Evolutionary conservation across 2,888 invertebrate genomes (phyloP).

Genomic region (Andrena bicolor): DNA sequence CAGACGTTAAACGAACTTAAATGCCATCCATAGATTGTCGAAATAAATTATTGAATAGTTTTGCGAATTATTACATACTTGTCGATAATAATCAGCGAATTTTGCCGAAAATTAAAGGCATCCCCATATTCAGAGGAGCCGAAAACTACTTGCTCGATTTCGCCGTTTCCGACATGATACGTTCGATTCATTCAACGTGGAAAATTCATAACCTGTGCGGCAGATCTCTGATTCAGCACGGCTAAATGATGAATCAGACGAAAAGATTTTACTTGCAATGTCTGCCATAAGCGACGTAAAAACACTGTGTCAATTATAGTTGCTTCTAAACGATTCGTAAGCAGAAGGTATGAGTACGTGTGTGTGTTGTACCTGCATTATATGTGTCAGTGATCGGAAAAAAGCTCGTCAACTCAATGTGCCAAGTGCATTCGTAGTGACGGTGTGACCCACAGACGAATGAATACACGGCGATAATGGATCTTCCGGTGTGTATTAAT

Average conservation of each 20-base stretch:
- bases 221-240: not conserved
- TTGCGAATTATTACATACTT: not conserved
- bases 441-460: constrained; percentile 8
- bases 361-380: not conserved
- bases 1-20: not conserved
- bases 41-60: not conserved
- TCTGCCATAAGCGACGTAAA: not conserved
- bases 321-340: constrained; percentile 19
- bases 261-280: not conserved
- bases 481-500: constrained; percentile 11
- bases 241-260: not conserved
- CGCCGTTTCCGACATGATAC: not conserved
- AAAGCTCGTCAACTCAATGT: constrained; percentile 4
- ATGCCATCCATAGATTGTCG: not conserved
- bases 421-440: not conserved
- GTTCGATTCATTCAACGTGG: not conserved
- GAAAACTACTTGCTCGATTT: constrained; percentile 8
- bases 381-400: not conserved
- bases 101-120: not conserved
- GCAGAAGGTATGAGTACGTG: not conserved
- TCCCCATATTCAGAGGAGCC: not conserved
- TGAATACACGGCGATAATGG: constrained; percentile 26
- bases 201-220: constrained; percentile 12
- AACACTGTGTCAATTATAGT: constrained; percentile 24
- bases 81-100: not conserved